Base-by-base conservation (phyloP, 2,888 invertebrate species). In the Agrotis ipsilon region DNA sequence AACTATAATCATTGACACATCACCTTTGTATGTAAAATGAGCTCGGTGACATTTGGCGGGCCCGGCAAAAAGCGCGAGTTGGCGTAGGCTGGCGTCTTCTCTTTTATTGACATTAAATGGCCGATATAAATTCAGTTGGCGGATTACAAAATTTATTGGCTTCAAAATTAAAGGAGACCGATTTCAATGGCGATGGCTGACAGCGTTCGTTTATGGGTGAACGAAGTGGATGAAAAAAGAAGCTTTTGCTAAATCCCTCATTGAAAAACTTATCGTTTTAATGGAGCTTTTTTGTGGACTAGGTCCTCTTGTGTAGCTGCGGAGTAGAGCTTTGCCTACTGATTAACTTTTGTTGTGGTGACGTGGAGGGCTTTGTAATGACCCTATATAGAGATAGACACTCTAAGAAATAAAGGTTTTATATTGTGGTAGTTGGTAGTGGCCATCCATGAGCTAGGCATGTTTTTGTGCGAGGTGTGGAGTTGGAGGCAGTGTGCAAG, bases 121-220 rank as follows among this genome's bases (percentile, higher is more conserved):
- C 86, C 93, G 94, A 95, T 94, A 95, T 95, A 95, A 94, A 95
- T 94, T 94, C 94, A 89, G 88, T 90, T 94, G 95, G 95, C 94
- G 93, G 94, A 95, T 96, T 95, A 94, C 94, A 89, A 94, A 94
- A 95, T 96, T 95, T 95, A 96, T 95, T 94, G 93, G 92, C 90
- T 92, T 96, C 92, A 94, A 95, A 96, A 95, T 95, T 95, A 95
- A 96, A 95, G 89, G 94, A 93, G 93, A 92, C 95, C 95, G 95
- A 94, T 94, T 95, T 95, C 95, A 95, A 95, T 95, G 94, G 94
- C 87, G 90, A 91, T 89, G 86, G 89, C 86, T 94, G 95, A 94
- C 94, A 93, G 91, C 88, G 88, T 92, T 91, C 94, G 90, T 91
- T 92, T 94, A 93, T 92, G 92, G 93, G 87, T 90, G 91, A 91